phyloP scores from a whole-genome alignment of 2,113 vertebrate genomes.

The Corydoras sp. region DNA sequence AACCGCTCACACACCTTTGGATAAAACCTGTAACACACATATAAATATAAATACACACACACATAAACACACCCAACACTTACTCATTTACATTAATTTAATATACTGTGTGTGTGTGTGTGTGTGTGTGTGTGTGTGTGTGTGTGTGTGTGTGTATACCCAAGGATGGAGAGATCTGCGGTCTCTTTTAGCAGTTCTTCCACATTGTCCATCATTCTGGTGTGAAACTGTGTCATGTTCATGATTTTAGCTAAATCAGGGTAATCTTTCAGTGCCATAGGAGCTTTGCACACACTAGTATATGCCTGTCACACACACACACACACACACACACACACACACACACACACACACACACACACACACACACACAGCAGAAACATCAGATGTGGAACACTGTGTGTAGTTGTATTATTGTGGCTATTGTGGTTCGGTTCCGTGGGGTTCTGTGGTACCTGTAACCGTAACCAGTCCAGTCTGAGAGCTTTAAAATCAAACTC shows the following conservation, averaged over 20 bases:
- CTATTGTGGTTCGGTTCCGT: too few relatives aligned
- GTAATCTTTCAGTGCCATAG: constrained; percentile 72
- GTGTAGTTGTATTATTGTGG: too few relatives aligned
- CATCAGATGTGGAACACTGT: neutral
- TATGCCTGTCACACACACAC: constrained; percentile 55
- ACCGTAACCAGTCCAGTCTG: constrained; percentile 86
- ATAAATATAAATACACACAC: neutral
- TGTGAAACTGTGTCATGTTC: constrained; percentile 87
- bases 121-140: neutral
- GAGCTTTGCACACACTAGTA: constrained; percentile 79
- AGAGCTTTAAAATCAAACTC: constrained; percentile 78
- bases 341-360: constrained; percentile 18
- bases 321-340: constrained; percentile 14
- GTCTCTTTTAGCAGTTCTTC: constrained; percentile 73
- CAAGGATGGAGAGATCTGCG: constrained; percentile 78
- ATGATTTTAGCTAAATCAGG: constrained; percentile 78
- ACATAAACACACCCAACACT: neutral
- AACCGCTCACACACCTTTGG: constrained; percentile 79
- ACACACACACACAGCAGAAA: neutral
- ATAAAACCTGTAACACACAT: constrained; percentile 66
- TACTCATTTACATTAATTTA: too few relatives aligned
- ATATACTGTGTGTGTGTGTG: neutral
- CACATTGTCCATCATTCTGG: constrained; percentile 76
- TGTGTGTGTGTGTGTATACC: constrained; percentile 54
- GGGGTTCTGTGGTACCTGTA: constrained; percentile 70